Percentiles rank a stretch among this genome's conserved stretches.
Evolutionary conservation across 2,113 vertebrate species (phyloP).

Genomic region (Poecilia latipinna): DNA sequence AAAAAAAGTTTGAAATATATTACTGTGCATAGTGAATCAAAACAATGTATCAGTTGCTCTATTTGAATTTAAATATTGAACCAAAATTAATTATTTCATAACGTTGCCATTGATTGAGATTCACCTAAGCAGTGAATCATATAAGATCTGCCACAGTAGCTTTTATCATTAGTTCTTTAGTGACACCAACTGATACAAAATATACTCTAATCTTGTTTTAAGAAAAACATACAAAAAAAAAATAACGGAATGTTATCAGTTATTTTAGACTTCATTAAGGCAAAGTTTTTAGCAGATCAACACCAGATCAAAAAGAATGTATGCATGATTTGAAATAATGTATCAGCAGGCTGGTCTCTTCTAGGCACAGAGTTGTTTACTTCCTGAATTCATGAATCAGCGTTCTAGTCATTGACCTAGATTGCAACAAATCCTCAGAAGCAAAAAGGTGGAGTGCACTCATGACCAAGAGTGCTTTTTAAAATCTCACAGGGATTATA

Average conservation of each 20-base stretch:
- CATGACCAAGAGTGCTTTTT: slow-evolving; percentile 35
- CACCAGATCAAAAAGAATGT: slow-evolving; percentile 58
- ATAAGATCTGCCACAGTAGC: not conserved
- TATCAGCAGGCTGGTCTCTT: slow-evolving; percentile 48
- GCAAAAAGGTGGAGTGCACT: slow-evolving; percentile 32
- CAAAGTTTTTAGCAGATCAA: slow-evolving; percentile 38
- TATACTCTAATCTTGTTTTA: not conserved
- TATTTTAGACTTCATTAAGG: slow-evolving; percentile 15
- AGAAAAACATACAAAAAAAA: not conserved
- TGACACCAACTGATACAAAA: slow-evolving; percentile 31
- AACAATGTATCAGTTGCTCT: not conserved
- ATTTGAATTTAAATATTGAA: not conserved
- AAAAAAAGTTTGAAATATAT: too few relatives aligned
- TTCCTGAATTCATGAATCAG: slow-evolving; percentile 56
- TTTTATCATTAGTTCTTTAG: not conserved
- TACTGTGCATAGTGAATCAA: not conserved
- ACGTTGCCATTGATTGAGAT: not conserved
- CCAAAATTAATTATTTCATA: not conserved
- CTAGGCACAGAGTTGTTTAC: slow-evolving; percentile 45
- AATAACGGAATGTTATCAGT: slow-evolving; percentile 19
- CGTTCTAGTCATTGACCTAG: slow-evolving; percentile 55
- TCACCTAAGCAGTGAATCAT: not conserved
- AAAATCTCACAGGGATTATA: slow-evolving; percentile 16
- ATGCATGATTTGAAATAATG: slow-evolving; percentile 51
- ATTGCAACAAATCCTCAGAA: slow-evolving; percentile 33